Conservation (phyloP, 1,140 invertebrate genomes). For the Drosophila bipectinata region DNA sequence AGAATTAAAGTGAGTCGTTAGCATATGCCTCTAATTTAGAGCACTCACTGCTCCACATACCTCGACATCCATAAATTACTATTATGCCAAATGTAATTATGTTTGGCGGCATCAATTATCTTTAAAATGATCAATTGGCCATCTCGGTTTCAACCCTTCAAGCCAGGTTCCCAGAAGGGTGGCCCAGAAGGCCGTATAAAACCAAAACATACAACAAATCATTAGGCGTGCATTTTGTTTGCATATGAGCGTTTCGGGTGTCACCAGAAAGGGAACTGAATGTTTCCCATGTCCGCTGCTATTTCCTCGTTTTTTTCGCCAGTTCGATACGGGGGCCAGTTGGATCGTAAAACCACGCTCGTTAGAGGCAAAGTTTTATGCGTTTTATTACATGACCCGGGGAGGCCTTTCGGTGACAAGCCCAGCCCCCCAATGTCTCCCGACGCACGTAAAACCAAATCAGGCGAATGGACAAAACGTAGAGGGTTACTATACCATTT, state of each 20-base stretch:
- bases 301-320: not conserved
- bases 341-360: slow-evolving; percentile 70
- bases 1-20: too few relatives aligned
- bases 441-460: slow-evolving; percentile 75
- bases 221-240: slow-evolving; percentile 54
- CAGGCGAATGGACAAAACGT: slow-evolving; percentile 70
- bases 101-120: slow-evolving; percentile 20
- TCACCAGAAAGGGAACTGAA: slow-evolving; percentile 16
- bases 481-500: not conserved
- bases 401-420: slow-evolving; percentile 19
- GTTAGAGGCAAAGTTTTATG: slow-evolving; percentile 76
- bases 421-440: slow-evolving; percentile 32
- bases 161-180: not conserved
- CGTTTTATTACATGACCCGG: slow-evolving; percentile 65
- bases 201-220: slow-evolving; percentile 57
- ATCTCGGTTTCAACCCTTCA: not conserved
- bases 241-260: slow-evolving; percentile 20
- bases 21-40: not conserved
- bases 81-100: slow-evolving; percentile 7
- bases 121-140: slow-evolving; percentile 20
- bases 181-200: slow-evolving; percentile 22
- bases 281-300: not conserved
- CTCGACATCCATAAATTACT: slow-evolving; percentile 11
- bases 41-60: not conserved
- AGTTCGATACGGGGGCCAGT: slow-evolving; percentile 39